These are phyloP conservation scores for Drosophila koepferae DNA, from an alignment of 2,888 invertebrate genomes.

Conservation along the genomic window DNA sequence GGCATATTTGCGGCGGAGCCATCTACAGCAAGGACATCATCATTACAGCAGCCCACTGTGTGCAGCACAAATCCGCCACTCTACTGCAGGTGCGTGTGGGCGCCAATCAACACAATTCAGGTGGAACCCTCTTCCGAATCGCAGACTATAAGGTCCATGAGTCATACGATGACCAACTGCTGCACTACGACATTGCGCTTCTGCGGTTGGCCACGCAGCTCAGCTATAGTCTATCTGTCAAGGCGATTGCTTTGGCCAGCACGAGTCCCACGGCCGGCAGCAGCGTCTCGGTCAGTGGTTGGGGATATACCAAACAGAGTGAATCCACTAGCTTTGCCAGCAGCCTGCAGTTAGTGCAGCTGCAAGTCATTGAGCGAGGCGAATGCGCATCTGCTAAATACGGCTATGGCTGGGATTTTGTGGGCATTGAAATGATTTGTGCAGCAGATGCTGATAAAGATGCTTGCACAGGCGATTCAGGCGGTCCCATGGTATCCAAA, in stretches of 20 bases:
- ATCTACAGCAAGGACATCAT: constrained; percentile 85
- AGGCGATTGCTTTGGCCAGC: constrained; percentile 62
- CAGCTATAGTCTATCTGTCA: constrained; percentile 50
- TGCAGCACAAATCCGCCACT: constrained; percentile 42
- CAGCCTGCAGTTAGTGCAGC: constrained; percentile 50
- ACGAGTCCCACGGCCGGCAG: constrained; percentile 49
- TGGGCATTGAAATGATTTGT: constrained; percentile 63
- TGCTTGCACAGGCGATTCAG: constrained; percentile 83
- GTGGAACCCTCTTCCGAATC: constrained; percentile 62
- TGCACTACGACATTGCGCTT: constrained; percentile 86
- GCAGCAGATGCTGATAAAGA: constrained; percentile 72
- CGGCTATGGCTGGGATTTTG: constrained; percentile 70
- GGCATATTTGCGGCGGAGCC: constrained; percentile 87
- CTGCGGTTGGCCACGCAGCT: constrained; percentile 72
- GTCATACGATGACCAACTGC: constrained; percentile 37
- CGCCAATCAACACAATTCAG: constrained; percentile 83
- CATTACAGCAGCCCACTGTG: constrained; percentile 86
- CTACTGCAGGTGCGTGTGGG: constrained; percentile 86
- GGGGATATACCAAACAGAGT: constrained; percentile 61
- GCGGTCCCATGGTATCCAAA: constrained; percentile 70
- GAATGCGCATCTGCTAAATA: constrained; percentile 58
- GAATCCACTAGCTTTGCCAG: constrained; percentile 33
- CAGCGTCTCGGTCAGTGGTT: constrained; percentile 66
- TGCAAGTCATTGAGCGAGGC: constrained; percentile 54
- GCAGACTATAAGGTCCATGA: constrained; percentile 57